These are phyloP conservation scores for Plestiodon gilberti DNA, from an alignment of 2,113 vertebrate genomes.

Conservation along the genomic window DNA sequence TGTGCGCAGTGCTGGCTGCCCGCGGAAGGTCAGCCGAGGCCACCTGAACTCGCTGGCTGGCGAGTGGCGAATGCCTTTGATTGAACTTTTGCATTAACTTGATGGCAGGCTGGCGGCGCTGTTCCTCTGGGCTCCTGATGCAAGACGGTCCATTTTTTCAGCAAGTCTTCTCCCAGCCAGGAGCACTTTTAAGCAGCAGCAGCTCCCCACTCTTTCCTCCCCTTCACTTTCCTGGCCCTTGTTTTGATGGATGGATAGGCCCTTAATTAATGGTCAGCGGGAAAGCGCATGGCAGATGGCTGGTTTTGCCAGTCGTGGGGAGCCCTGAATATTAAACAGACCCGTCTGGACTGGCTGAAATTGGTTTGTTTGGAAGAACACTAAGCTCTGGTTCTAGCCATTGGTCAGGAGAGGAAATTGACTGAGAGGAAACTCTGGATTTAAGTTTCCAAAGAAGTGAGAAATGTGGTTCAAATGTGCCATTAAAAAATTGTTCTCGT, in stretches of 20 bases:
- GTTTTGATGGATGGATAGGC: slow-evolving; percentile 70
- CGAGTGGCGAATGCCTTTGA: background rate
- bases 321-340: slow-evolving; percentile 77
- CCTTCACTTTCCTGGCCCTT: background rate
- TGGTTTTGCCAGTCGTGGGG: slow-evolving; percentile 74
- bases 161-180: background rate
- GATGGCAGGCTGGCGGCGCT: background rate
- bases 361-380: slow-evolving; percentile 59
- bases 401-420: slow-evolving; percentile 3
- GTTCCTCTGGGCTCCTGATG: background rate
- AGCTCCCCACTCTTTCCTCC: background rate
- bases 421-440: slow-evolving; percentile 21
- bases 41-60: slow-evolving; percentile 2
- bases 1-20: background rate
- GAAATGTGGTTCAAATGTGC: slow-evolving; percentile 17
- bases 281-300: slow-evolving; percentile 76
- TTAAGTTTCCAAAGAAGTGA: background rate
- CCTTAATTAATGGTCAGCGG: slow-evolving; percentile 75
- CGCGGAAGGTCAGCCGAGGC: background rate
- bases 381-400: slow-evolving; percentile 51
- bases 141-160: background rate
- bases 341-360: slow-evolving; percentile 61
- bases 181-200: background rate
- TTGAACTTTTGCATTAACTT: slow-evolving; percentile 42
- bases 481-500: background rate